phyloP scores from a whole-genome alignment of 2,797 vertebrate species.

The Triplophysa bombifrons region DNA sequence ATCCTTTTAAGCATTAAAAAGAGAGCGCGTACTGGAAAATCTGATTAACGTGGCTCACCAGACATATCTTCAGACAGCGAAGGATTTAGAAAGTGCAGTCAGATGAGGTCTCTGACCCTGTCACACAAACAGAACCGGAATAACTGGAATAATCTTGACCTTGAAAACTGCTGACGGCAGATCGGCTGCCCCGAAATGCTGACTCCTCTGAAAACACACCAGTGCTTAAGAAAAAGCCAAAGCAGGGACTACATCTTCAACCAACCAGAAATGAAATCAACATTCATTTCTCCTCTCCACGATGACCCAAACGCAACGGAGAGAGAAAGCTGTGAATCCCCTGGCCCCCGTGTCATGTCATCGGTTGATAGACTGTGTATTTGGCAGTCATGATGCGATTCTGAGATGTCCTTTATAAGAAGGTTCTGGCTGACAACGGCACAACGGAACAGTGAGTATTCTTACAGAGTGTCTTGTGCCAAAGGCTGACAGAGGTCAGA shows the following conservation, averaged over 20 bases:
- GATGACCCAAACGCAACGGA: not conserved
- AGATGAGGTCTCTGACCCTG: slow-evolving; percentile 43
- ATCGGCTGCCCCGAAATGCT: slow-evolving; percentile 59
- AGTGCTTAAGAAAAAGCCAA: slow-evolving; percentile 58
- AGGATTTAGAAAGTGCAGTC: slow-evolving; percentile 16
- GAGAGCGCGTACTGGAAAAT: not conserved
- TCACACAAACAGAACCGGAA: slow-evolving; percentile 59
- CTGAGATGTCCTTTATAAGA: slow-evolving; percentile 42
- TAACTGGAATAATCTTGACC: slow-evolving; percentile 66
- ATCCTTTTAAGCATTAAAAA: not conserved
- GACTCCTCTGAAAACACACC: slow-evolving; percentile 65
- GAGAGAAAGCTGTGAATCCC: slow-evolving; percentile 17
- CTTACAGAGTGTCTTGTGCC: slow-evolving; percentile 42
- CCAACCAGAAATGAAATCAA: slow-evolving; percentile 54
- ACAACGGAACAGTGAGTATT: slow-evolving; percentile 14
- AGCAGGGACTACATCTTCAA: slow-evolving; percentile 44
- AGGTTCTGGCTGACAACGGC: slow-evolving; percentile 17
- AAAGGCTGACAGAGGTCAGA: slow-evolving; percentile 44
- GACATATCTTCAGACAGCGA: slow-evolving; percentile 9
- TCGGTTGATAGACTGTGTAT: slow-evolving; percentile 38
- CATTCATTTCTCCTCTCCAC: slow-evolving; percentile 23
- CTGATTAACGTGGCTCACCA: not conserved
- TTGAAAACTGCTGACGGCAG: slow-evolving; percentile 69
- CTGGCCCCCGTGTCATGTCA: slow-evolving; percentile 15
- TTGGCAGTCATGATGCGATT: slow-evolving; percentile 31